phyloP scores from a whole-genome alignment of 2,797 vertebrate species.

The Macrochelys suwanniensis region DNA sequence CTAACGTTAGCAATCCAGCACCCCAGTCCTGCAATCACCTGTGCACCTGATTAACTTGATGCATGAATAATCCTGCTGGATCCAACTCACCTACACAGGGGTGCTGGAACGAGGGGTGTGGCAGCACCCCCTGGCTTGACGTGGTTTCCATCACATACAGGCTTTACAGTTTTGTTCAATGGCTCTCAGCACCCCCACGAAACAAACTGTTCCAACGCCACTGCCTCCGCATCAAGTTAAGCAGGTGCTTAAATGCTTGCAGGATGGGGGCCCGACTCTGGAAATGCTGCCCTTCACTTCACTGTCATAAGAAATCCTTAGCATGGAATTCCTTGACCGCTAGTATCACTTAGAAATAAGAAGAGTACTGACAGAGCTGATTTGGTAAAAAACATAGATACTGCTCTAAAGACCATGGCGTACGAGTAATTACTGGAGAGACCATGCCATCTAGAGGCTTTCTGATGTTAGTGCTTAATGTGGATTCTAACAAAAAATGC shows the following conservation, averaged over 20 bases:
- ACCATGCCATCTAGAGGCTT: conserved; percentile 72
- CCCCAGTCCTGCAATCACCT: not conserved
- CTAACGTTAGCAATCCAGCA: not conserved
- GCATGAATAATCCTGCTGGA: not conserved
- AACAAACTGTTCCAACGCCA: not conserved
- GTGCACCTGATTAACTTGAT: not conserved
- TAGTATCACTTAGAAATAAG: not conserved
- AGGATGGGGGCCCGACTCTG: not conserved
- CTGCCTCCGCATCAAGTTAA: not conserved
- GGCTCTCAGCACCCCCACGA: not conserved
- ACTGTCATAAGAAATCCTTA: fast-evolving
- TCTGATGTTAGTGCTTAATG: conserved; percentile 15
- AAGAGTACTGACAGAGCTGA: not conserved
- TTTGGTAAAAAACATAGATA: not conserved
- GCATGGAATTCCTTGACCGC: not conserved
- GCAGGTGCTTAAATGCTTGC: not conserved
- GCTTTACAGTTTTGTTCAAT: not conserved
- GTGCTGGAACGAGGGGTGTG: not conserved
- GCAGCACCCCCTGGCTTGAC: not conserved
- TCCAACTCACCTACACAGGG: not conserved
- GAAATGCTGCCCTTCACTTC: not conserved
- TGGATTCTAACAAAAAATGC: not conserved
- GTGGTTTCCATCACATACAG: not conserved
- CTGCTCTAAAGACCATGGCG: not conserved
- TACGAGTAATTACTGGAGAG: conserved; percentile 48